A percentile compares a stretch with the other conserved stretches of the same genome.
Evolutionary conservation across 2,797 vertebrate species (phyloP).

Genomic region (Silurus aristotelis): DNA sequence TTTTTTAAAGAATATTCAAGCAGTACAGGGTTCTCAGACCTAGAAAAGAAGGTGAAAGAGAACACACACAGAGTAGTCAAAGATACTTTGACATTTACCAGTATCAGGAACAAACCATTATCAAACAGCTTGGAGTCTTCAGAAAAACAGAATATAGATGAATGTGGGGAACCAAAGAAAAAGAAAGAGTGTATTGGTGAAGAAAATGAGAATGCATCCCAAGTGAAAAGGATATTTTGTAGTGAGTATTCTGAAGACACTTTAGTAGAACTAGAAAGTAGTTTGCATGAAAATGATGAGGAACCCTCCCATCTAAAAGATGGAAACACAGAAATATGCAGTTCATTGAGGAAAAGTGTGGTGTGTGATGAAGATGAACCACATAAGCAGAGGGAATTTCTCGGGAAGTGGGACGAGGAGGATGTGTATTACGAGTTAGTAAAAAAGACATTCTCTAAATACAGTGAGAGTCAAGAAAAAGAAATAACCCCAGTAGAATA

Average conservation of each 20-base stretch:
- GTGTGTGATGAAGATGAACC: constrained; percentile 53
- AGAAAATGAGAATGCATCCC: constrained; percentile 56
- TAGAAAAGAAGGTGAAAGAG: constrained; percentile 65
- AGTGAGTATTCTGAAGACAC: constrained; percentile 59
- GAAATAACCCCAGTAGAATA: not conserved
- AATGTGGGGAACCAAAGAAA: constrained; percentile 51
- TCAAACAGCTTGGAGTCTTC: constrained; percentile 59
- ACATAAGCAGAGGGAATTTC: constrained; percentile 59
- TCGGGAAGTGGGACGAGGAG: constrained; percentile 43
- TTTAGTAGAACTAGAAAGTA: constrained; percentile 60
- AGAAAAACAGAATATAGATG: constrained; percentile 61
- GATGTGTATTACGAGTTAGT: not conserved
- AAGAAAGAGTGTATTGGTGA: constrained; percentile 50
- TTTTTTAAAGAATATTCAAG: constrained; percentile 62
- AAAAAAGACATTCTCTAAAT: constrained; percentile 5
- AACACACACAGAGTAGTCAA: constrained; percentile 58
- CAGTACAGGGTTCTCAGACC: constrained; percentile 61
- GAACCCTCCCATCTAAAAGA: not conserved
- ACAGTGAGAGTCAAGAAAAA: not conserved
- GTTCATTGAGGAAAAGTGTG: constrained; percentile 29
- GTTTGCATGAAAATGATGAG: constrained; percentile 19
- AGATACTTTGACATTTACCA: constrained; percentile 74
- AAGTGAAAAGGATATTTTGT: constrained; percentile 60
- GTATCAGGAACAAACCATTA: constrained; percentile 59
- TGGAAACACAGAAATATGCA: constrained; percentile 28